These are phyloP conservation scores for Apotomis capreana DNA, from an alignment of 2,888 invertebrate species.

Conservation along the genomic window DNA sequence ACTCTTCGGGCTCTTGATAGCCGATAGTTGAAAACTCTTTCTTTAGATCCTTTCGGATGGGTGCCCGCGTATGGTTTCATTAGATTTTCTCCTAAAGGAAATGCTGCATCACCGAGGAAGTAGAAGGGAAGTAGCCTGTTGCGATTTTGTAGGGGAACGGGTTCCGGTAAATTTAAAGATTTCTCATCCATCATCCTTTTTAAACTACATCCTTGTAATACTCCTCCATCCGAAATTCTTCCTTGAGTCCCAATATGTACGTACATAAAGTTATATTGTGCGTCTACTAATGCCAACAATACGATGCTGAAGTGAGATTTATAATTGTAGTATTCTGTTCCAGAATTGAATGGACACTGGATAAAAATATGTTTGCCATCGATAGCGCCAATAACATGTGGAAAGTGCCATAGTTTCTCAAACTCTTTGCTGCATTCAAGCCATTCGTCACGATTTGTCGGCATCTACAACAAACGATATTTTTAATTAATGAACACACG, in stretches of 20 bases:
- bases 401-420: slow-evolving; percentile 50
- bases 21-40: slow-evolving; percentile 42
- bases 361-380: slow-evolving; percentile 55
- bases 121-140: slow-evolving; percentile 26
- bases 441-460: slow-evolving; percentile 46
- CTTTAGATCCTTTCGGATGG: slow-evolving; percentile 28
- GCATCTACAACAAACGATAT: slow-evolving; percentile 45
- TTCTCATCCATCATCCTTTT: slow-evolving; percentile 34
- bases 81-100: slow-evolving; percentile 26
- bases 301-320: slow-evolving; percentile 55
- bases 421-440: slow-evolving; percentile 43
- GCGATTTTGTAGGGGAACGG: slow-evolving; percentile 19
- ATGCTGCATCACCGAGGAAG: slow-evolving; percentile 26
- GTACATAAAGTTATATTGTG: slow-evolving; percentile 46
- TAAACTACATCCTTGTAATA: slow-evolving; percentile 41
- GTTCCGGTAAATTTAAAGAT: slow-evolving; percentile 38
- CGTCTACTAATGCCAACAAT: slow-evolving; percentile 56
- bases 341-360: slow-evolving; percentile 49
- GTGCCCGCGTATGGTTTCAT: slow-evolving; percentile 44
- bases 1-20: slow-evolving; percentile 42
- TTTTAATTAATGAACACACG: too few species aligned
- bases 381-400: slow-evolving; percentile 50
- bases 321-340: slow-evolving; percentile 54
- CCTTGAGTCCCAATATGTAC: slow-evolving; percentile 47
- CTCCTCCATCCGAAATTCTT: slow-evolving; percentile 48